Evolutionary conservation across 2,113 vertebrate species (phyloP).

Genomic region (Mustela lutreola): DNA sequence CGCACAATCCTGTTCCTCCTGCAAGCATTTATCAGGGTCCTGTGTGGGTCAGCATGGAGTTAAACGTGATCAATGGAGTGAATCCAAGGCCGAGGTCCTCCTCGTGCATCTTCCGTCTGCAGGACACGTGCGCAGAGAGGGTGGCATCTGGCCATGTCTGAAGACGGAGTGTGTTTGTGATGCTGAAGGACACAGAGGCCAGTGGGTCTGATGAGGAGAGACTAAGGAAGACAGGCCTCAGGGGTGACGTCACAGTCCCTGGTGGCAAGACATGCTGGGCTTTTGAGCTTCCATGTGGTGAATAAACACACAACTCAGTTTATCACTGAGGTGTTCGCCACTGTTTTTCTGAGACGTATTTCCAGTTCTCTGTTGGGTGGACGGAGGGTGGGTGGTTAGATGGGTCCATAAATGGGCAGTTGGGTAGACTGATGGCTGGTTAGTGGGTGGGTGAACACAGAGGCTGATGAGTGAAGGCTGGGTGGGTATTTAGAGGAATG

Average conservation of each 20-base stretch:
- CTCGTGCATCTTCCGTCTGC: too few species aligned
- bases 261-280: background rate
- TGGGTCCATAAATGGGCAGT: background rate
- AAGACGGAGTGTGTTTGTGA: accelerated
- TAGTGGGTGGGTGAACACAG: background rate
- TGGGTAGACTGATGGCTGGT: too few species aligned
- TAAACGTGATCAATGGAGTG: too few species aligned
- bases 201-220: background rate
- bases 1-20: background rate
- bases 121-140: background rate
- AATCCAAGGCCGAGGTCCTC: background rate
- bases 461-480: background rate
- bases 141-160: background rate
- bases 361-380: background rate
- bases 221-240: too few species aligned
- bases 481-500: background rate
- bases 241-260: background rate
- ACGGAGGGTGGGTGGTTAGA: background rate
- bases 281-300: background rate
- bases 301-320: background rate
- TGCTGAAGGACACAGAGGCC: background rate
- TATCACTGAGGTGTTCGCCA: background rate
- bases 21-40: background rate
- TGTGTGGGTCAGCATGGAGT: background rate
- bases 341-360: background rate